A percentile compares a stretch with the other conserved stretches of the same genome.
Conservation (phyloP, 1,140 invertebrate species). For the Bombus balteatus region DNA sequence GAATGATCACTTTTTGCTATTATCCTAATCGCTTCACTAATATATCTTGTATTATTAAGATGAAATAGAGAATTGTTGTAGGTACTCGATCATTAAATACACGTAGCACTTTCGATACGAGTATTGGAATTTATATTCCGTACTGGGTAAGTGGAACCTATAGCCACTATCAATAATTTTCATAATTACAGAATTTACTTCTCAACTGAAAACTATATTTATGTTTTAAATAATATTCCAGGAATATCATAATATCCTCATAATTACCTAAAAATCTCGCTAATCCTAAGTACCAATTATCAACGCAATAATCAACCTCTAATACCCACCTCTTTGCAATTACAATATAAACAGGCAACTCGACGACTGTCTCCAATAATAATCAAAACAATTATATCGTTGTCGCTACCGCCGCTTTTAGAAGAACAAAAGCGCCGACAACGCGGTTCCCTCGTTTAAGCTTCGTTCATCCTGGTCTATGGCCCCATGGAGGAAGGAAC, state of each 20-base stretch:
- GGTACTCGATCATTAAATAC: too few relatives aligned
- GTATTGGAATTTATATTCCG: too few relatives aligned
- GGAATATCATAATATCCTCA: too few relatives aligned
- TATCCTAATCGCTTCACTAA: neutral
- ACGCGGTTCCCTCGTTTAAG: conserved; percentile 45
- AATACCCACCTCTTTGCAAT: neutral
- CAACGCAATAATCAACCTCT: neutral
- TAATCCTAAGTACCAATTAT: neutral
- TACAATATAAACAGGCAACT: neutral
- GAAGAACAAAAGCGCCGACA: conserved; percentile 52
- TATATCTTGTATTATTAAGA: neutral
- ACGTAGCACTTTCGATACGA: too few relatives aligned
- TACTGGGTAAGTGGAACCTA: too few relatives aligned
- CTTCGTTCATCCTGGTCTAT: conserved; percentile 40
- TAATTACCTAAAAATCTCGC: too few relatives aligned
- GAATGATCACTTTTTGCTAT: conserved; percentile 26
- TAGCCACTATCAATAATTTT: too few relatives aligned
- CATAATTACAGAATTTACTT: neutral
- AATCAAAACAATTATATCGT: conserved; percentile 63
- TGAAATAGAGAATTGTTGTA: neutral
- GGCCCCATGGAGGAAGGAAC: conserved; percentile 54
- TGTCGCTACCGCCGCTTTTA: neutral
- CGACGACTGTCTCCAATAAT: neutral
- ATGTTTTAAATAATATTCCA: too few relatives aligned
- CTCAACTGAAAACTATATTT: neutral